Percentiles rank a stretch among this genome's conserved stretches.
phyloP scores from a whole-genome alignment of 1,140 invertebrate species.

The Caenorhabditis brenneri region DNA sequence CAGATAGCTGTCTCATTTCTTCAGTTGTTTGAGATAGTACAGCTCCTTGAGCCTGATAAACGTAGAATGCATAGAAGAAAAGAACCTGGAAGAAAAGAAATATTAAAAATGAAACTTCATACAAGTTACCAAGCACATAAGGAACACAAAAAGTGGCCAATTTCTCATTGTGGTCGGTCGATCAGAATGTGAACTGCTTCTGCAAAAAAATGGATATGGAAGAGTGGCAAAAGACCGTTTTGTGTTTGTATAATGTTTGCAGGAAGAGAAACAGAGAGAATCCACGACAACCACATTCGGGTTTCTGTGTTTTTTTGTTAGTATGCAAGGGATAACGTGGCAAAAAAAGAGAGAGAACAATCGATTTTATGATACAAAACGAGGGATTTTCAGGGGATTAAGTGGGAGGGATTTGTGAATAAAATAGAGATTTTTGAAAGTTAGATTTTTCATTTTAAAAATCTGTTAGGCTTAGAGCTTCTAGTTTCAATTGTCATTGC shows the following conservation, averaged over 20 bases:
- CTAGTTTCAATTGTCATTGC: too few species aligned
- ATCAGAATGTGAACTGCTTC: slow-evolving; percentile 26
- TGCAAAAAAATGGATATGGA: neutral
- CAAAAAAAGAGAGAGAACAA: neutral
- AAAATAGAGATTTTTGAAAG: neutral
- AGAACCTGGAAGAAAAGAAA: neutral
- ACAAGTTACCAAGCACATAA: neutral
- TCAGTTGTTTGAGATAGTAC: slow-evolving; percentile 17
- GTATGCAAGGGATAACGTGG: neutral
- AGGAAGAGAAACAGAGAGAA: neutral
- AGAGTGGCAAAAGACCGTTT: neutral
- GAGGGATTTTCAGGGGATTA: neutral
- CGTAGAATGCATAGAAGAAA: slow-evolving; percentile 19
- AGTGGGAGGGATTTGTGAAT: neutral
- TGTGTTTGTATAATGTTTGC: neutral
- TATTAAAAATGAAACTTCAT: neutral
- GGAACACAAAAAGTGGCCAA: slow-evolving; percentile 24
- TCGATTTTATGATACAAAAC: neutral
- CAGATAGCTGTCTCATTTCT: slow-evolving; percentile 21
- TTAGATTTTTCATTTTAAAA: too few species aligned
- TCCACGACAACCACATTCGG: neutral
- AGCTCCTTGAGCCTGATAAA: slow-evolving; percentile 20
- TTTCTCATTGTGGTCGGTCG: slow-evolving; percentile 13
- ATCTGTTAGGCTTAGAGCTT: too few species aligned
- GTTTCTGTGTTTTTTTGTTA: neutral